Evolutionary conservation across 2,888 invertebrate genomes (phyloP).

Genomic region (Diloba caeruleocephala): DNA sequence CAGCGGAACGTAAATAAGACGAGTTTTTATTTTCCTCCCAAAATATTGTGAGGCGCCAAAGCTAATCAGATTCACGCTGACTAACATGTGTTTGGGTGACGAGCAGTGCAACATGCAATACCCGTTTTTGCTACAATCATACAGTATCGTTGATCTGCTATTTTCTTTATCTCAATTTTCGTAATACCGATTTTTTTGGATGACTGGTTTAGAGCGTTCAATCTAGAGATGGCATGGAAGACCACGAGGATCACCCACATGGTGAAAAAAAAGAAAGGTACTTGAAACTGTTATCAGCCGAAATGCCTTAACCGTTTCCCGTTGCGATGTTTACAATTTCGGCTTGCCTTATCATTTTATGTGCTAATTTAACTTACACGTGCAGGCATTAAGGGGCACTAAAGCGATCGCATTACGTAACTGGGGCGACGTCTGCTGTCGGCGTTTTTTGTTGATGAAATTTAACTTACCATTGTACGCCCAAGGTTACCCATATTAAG

Average conservation of each 20-base stretch:
- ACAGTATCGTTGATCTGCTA: too few species aligned
- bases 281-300: conserved; percentile 28
- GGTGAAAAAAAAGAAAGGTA: too few species aligned
- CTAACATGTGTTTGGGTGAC: conserved; percentile 29
- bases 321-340: conserved; percentile 45
- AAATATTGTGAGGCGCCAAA: conserved; percentile 23
- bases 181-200: too few species aligned
- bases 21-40: conserved; percentile 27
- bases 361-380: conserved; percentile 58
- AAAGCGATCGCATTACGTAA: conserved; percentile 64
- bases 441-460: conserved; percentile 62
- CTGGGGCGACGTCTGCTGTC: conserved; percentile 64
- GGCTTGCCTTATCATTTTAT: conserved; percentile 53
- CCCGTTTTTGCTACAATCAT: conserved; percentile 23
- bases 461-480: conserved; percentile 71
- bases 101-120: conserved; percentile 9
- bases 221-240: too few species aligned
- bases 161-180: too few species aligned
- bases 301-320: conserved; percentile 23
- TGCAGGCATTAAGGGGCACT: conserved; percentile 43
- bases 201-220: too few species aligned
- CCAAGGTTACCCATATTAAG: conserved; percentile 85
- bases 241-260: too few species aligned
- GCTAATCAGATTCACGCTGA: conserved; percentile 44
- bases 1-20: conserved; percentile 15